A percentile compares a stretch with the other conserved stretches of the same genome.
These are phyloP conservation scores for Nicator chloris DNA, from an alignment of 2,113 vertebrate genomes.

Conservation along the genomic window DNA sequence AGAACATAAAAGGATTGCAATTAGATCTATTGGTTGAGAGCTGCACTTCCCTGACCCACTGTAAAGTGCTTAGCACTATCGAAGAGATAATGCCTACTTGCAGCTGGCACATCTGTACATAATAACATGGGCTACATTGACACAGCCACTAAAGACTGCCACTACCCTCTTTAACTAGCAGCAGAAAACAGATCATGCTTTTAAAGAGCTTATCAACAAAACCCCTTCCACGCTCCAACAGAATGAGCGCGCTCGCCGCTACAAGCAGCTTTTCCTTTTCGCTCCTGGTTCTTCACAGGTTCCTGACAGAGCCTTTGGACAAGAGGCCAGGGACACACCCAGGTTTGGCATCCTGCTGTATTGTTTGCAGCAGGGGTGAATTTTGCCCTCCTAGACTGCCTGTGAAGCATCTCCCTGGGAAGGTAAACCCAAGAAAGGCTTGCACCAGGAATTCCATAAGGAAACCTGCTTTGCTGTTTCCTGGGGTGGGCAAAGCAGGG, in stretches of 20 bases:
- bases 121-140: constrained; percentile 77
- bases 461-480: not conserved
- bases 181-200: constrained; percentile 77
- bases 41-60: constrained; percentile 83
- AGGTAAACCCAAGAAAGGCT: not conserved
- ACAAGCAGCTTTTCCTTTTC: not conserved
- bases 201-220: constrained; percentile 73
- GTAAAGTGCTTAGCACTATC: constrained; percentile 88
- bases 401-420: not conserved
- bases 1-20: constrained; percentile 87
- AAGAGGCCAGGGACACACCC: not conserved
- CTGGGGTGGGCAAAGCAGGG: not conserved
- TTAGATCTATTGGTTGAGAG: constrained; percentile 90
- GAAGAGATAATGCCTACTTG: constrained; percentile 80
- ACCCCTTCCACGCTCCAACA: not conserved
- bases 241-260: constrained; percentile 32
- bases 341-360: not conserved
- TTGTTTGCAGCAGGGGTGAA: fast-evolving
- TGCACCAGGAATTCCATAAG: not conserved
- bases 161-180: constrained; percentile 73
- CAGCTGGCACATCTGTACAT: constrained; percentile 82
- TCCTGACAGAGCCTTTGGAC: not conserved
- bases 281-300: constrained; percentile 11
- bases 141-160: constrained; percentile 75
- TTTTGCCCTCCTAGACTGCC: not conserved